Conservation (phyloP, 2,888 invertebrate species). For the Spialia ferax region DNA sequence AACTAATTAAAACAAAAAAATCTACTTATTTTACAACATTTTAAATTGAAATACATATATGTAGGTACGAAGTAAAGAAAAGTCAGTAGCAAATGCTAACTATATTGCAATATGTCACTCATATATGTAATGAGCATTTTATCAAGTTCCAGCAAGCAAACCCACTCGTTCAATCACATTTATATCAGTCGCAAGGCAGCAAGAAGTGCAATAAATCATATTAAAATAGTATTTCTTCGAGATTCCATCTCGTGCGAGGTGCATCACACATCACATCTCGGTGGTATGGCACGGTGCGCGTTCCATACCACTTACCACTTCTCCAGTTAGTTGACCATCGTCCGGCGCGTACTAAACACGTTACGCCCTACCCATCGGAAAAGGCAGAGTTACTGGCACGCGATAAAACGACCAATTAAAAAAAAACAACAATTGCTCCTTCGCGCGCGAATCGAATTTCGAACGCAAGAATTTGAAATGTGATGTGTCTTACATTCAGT, state of each 20-base stretch:
- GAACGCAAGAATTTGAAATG: slow-evolving; percentile 52
- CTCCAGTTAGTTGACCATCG: slow-evolving; percentile 83
- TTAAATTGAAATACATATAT: no score
- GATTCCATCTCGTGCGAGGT: slow-evolving; percentile 31
- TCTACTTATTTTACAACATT: no score
- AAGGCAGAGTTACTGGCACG: slow-evolving; percentile 55
- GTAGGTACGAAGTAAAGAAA: no score
- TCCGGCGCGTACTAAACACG: slow-evolving; percentile 74
- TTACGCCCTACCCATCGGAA: slow-evolving; percentile 48
- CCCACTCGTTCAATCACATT: slow-evolving; percentile 12
- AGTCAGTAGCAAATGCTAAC: no score
- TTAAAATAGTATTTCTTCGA: slow-evolving; percentile 40
- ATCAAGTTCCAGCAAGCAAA: slow-evolving; percentile 8
- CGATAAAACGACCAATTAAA: slow-evolving; percentile 55
- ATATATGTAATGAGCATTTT: slow-evolving; percentile 23
- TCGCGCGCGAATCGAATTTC: slow-evolving; percentile 55
- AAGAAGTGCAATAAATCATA: slow-evolving; percentile 38
- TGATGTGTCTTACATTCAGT: slow-evolving; percentile 54
- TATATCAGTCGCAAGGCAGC: slow-evolving; percentile 25
- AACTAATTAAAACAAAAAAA: no score
- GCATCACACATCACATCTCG: slow-evolving; percentile 24
- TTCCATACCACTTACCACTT: slow-evolving; percentile 51
- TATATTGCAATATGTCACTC: slow-evolving; percentile 9
- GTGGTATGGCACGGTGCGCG: slow-evolving; percentile 47
- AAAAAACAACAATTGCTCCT: slow-evolving; percentile 52